Conservation (phyloP, 2,113 vertebrate genomes). For the Stegastes partitus region DNA sequence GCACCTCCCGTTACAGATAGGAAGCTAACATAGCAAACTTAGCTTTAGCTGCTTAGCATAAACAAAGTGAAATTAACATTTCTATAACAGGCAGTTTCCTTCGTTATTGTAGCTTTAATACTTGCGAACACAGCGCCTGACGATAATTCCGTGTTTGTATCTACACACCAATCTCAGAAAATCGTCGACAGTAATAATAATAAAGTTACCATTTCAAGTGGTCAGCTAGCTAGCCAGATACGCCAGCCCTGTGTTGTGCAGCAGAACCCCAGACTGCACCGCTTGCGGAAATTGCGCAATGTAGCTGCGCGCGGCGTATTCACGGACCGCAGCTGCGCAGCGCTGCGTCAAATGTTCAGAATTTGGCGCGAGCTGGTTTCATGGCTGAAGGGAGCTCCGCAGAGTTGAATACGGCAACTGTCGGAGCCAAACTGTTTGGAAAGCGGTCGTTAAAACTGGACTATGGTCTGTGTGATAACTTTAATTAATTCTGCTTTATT, state of each 20-base stretch:
- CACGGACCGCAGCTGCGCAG: conserved; percentile 37
- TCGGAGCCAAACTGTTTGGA: not conserved
- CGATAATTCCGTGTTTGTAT: not conserved
- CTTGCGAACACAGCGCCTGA: not conserved
- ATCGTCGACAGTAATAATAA: conserved; percentile 4
- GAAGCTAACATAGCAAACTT: conserved; percentile 55
- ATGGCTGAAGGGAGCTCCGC: not conserved
- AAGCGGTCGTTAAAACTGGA: not conserved
- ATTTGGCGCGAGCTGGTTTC: conserved; percentile 75
- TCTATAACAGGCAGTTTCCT: not conserved
- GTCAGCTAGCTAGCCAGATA: conserved; percentile 76
- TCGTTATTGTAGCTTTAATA: not conserved
- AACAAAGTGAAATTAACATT: conserved; percentile 38
- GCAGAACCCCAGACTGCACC: conserved; percentile 80
- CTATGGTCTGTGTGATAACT: conserved; percentile 23
- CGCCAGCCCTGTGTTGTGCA: conserved; percentile 76
- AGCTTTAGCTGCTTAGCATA: conserved; percentile 54
- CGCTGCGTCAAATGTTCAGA: conserved; percentile 43
- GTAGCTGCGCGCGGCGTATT: conserved; percentile 22
- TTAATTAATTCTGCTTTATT: not conserved
- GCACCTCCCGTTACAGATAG: not conserved
- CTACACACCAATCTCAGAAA: not conserved
- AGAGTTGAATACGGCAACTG: not conserved
- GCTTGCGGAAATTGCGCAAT: conserved; percentile 68
- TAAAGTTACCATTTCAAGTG: conserved; percentile 80